A percentile compares a stretch with the other conserved stretches of the same genome.
These are phyloP conservation scores for Globodera ellingtonae DNA, from an alignment of 1,140 invertebrate genomes.

Conservation along the genomic window DNA sequence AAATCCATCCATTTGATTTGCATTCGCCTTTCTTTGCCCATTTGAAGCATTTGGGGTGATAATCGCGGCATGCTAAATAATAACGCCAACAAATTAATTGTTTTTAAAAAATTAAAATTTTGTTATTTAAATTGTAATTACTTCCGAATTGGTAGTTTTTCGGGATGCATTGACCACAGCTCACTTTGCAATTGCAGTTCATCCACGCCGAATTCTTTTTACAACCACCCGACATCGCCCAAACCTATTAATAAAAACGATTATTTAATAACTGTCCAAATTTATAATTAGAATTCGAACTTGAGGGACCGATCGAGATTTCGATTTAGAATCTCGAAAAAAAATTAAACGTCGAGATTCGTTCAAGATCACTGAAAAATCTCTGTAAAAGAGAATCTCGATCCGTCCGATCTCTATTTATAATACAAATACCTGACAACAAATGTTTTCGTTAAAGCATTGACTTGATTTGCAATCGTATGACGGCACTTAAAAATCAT, in stretches of 20 bases:
- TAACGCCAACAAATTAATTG: not conserved
- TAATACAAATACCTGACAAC: constrained; percentile 30
- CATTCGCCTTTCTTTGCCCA: constrained; percentile 45
- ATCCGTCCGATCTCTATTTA: not conserved
- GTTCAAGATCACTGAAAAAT: not conserved
- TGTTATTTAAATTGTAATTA: constrained; percentile 15
- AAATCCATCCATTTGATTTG: constrained; percentile 44
- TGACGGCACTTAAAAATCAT: not conserved
- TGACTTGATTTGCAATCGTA: constrained; percentile 18
- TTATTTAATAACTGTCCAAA: not conserved
- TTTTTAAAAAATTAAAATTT: not conserved
- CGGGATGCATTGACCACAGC: constrained; percentile 49
- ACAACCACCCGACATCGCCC: constrained; percentile 46
- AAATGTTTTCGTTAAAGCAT: constrained; percentile 58
- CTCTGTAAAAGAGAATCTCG: too few species aligned
- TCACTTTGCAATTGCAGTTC: constrained; percentile 50
- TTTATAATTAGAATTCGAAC: not conserved
- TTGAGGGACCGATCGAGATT: too few species aligned
- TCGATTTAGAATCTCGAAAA: too few species aligned
- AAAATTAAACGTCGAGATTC: not conserved
- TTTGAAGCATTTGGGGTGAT: constrained; percentile 37
- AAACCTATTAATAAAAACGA: constrained; percentile 28
- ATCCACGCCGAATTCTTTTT: constrained; percentile 48
- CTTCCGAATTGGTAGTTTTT: constrained; percentile 47
- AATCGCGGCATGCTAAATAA: constrained; percentile 43